Conservation (phyloP, 2,888 invertebrate genomes). For the Nezara viridula region DNA sequence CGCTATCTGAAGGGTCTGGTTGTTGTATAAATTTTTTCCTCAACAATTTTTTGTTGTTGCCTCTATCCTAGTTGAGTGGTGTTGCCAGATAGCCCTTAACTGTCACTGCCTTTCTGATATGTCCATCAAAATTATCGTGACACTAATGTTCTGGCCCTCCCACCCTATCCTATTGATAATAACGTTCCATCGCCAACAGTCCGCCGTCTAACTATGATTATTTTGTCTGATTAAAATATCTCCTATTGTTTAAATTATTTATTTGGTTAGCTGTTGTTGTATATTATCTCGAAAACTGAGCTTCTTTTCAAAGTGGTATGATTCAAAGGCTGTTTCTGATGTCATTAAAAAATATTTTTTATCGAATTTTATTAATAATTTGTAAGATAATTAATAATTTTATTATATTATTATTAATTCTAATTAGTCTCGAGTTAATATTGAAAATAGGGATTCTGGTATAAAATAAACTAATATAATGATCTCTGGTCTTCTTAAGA, state of each 20-base stretch:
- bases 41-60: not conserved
- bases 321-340: no score
- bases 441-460: no score
- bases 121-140: slow-evolving; percentile 29
- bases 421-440: no score
- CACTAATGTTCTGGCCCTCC: not conserved
- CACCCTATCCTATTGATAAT: not conserved
- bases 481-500: no score
- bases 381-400: no score
- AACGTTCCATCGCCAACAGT: not conserved
- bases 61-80: not conserved
- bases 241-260: not conserved
- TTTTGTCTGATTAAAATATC: not conserved
- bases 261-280: not conserved
- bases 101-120: not conserved
- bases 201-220: not conserved
- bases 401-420: no score
- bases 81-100: not conserved
- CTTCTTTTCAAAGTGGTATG: no score
- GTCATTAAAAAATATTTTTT: no score
- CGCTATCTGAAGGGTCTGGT: not conserved
- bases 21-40: not conserved
- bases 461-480: no score
- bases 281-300: no score
- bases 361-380: no score